These are phyloP conservation scores for Urophycis tenuis DNA, from an alignment of 2,797 vertebrate species.

Conservation along the genomic window DNA sequence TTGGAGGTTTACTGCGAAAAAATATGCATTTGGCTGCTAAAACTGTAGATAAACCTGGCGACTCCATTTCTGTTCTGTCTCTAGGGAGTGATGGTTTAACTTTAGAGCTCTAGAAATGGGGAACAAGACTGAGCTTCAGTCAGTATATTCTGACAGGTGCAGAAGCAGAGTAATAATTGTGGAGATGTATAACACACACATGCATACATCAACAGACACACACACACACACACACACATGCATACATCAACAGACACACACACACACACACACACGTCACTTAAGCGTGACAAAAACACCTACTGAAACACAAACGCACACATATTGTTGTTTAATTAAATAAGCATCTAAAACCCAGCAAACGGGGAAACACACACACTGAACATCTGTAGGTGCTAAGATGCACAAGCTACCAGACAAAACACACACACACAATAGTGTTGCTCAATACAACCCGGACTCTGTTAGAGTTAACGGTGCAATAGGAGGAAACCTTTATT, in stretches of 20 bases:
- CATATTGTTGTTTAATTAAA: background rate
- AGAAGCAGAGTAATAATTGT: too few relatives aligned
- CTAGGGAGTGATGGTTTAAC: background rate
- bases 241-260: background rate
- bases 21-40: too few relatives aligned
- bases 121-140: too few relatives aligned
- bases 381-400: background rate
- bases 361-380: conserved; percentile 5
- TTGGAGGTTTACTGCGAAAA: too few relatives aligned
- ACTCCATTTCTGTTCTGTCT: background rate
- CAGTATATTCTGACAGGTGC: too few relatives aligned
- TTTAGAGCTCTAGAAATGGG: background rate
- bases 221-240: background rate
- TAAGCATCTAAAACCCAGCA: background rate
- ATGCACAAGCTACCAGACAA: background rate
- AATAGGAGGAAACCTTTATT: background rate
- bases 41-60: too few relatives aligned
- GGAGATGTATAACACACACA: background rate
- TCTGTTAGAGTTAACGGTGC: background rate
- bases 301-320: background rate
- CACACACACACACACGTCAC: background rate
- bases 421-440: background rate
- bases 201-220: background rate
- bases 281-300: background rate
- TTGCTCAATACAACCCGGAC: background rate